Evolutionary conservation across 2,888 invertebrate species (phyloP).

Genomic region (Nomada hirtipes): DNA sequence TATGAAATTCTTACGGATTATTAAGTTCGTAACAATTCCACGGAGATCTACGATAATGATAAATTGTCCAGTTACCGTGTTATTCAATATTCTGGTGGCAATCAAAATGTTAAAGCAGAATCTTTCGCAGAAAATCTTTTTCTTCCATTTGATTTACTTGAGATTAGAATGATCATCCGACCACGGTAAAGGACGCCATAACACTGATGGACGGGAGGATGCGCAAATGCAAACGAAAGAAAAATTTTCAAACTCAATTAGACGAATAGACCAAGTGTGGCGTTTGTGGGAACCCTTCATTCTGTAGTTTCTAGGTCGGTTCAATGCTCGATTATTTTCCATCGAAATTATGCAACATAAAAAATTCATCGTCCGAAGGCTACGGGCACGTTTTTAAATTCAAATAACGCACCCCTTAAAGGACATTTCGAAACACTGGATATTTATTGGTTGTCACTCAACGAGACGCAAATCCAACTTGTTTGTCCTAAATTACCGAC

Average conservation of each 20-base stretch:
- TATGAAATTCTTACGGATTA: slow-evolving; percentile 2
- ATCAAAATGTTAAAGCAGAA: slow-evolving; percentile 22
- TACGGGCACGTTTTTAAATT: slow-evolving; percentile 6
- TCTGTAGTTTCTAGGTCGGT: background rate
- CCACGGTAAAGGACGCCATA: slow-evolving; percentile 63
- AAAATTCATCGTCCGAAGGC: background rate
- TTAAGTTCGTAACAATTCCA: background rate
- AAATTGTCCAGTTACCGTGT: slow-evolving; percentile 42
- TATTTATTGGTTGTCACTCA: slow-evolving; percentile 40
- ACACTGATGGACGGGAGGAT: slow-evolving; percentile 51
- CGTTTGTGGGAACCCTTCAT: background rate
- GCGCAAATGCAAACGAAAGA: slow-evolving; percentile 55
- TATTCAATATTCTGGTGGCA: slow-evolving; percentile 10
- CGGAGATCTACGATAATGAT: background rate
- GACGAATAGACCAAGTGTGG: background rate
- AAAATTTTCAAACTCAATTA: slow-evolving; percentile 26
- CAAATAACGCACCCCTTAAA: slow-evolving; percentile 35
- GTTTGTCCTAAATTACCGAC: slow-evolving; percentile 46
- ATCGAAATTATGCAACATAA: background rate
- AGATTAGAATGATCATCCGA: slow-evolving; percentile 38
- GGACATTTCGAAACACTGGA: slow-evolving; percentile 24
- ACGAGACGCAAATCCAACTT: slow-evolving; percentile 5
- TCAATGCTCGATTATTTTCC: background rate
- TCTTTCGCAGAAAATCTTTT: slow-evolving; percentile 7
- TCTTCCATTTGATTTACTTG: slow-evolving; percentile 19